These are phyloP conservation scores for Boloria selene DNA, from an alignment of 2,888 invertebrate genomes.

Conservation along the genomic window DNA sequence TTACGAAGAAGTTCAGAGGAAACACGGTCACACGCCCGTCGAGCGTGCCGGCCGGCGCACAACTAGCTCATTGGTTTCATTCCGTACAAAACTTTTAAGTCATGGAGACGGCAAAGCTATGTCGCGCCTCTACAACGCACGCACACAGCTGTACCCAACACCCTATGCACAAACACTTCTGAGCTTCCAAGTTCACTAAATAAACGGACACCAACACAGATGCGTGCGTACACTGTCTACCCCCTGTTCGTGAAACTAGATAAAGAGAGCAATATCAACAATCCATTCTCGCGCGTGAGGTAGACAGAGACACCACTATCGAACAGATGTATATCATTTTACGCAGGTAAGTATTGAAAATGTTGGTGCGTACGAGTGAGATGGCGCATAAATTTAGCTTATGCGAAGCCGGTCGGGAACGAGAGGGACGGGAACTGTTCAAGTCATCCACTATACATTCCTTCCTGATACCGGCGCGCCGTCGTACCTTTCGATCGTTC, in stretches of 20 bases:
- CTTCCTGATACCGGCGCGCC: conserved; percentile 79
- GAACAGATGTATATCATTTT: conserved; percentile 82
- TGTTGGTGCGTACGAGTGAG: conserved; percentile 77
- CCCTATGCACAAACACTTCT: conserved; percentile 80
- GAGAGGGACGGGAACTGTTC: conserved; percentile 77
- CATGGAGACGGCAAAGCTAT: conserved; percentile 83
- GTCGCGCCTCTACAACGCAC: conserved; percentile 81
- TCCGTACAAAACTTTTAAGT: conserved; percentile 81
- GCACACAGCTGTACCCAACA: conserved; percentile 70
- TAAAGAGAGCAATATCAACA: conserved; percentile 78
- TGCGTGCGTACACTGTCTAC: conserved; percentile 76
- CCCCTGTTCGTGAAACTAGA: conserved; percentile 78
- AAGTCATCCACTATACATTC: conserved; percentile 82
- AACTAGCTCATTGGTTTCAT: conserved; percentile 75
- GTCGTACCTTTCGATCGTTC: conserved; percentile 82
- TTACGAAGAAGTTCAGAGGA: conserved; percentile 71
- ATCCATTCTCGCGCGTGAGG: conserved; percentile 61
- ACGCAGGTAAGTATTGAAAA: conserved; percentile 82
- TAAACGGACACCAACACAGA: conserved; percentile 81
- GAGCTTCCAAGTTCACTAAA: conserved; percentile 82
- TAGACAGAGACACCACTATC: conserved; percentile 64
- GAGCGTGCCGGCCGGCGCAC: conserved; percentile 76
- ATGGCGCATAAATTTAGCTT: conserved; percentile 73
- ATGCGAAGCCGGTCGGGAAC: conserved; percentile 72
- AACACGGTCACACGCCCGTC: conserved; percentile 61